A percentile compares a stretch with the other conserved stretches of the same genome.
Evolutionary conservation across 1,140 invertebrate genomes (phyloP).

Genomic region (Antheraea mylitta): DNA sequence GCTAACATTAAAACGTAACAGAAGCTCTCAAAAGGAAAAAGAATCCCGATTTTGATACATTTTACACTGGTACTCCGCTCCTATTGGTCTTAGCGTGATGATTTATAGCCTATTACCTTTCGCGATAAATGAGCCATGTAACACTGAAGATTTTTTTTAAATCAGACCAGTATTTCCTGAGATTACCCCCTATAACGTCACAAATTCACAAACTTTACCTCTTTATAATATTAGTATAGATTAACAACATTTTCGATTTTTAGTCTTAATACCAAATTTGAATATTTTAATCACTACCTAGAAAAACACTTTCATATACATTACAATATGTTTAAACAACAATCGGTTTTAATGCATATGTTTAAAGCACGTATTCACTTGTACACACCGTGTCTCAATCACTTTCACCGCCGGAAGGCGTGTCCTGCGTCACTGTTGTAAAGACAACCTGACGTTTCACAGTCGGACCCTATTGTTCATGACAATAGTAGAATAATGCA

Average conservation of each 20-base stretch:
- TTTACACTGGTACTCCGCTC: no score
- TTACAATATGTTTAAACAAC: neutral
- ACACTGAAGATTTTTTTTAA: no score
- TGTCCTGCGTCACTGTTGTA: conserved; percentile 22
- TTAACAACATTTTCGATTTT: neutral
- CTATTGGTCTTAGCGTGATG: no score
- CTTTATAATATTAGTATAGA: no score
- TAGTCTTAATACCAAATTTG: neutral
- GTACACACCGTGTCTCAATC: neutral
- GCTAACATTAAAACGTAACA: no score
- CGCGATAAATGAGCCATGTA: no score
- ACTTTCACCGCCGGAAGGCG: conserved; percentile 15
- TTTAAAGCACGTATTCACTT: neutral
- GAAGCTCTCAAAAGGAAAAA: no score
- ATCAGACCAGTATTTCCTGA: no score
- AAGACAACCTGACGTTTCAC: conserved; percentile 23
- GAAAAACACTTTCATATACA: neutral
- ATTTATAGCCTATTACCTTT: no score
- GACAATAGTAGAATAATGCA: conserved; percentile 43
- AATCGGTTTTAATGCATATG: neutral
- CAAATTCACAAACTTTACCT: no score
- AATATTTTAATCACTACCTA: neutral
- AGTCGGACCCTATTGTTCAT: conserved; percentile 26
- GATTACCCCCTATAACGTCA: no score
- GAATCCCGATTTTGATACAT: no score